These are phyloP conservation scores for Ctena decussata DNA, from an alignment of 2,888 invertebrate species.

Conservation along the genomic window DNA sequence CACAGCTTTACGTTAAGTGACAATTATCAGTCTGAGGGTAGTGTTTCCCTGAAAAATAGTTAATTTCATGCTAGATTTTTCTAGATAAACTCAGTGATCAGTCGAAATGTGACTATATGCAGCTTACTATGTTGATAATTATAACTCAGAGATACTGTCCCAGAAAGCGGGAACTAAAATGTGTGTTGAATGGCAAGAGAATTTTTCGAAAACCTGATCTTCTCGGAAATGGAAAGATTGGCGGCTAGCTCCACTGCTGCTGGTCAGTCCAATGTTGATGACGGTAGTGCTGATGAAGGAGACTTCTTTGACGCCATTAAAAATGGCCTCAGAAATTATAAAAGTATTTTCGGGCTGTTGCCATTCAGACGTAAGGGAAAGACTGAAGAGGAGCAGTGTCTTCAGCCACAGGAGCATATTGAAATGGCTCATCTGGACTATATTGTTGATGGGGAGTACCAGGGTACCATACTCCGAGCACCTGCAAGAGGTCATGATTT, in stretches of 20 bases:
- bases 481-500: conserved; percentile 79
- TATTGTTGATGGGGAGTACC: conserved; percentile 33
- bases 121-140: too few species aligned
- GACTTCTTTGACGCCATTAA: conserved; percentile 77
- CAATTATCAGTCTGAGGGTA: too few species aligned
- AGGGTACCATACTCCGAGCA: conserved; percentile 57
- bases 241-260: conserved; percentile 36
- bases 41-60: too few species aligned
- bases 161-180: not conserved
- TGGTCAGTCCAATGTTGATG: conserved; percentile 21
- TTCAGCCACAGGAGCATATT: conserved; percentile 69
- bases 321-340: conserved; percentile 59
- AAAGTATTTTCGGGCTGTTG: conserved; percentile 61
- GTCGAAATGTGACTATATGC: too few species aligned
- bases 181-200: conserved; percentile 64
- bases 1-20: too few species aligned
- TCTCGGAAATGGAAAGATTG: conserved; percentile 66
- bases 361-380: conserved; percentile 58
- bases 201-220: conserved; percentile 64
- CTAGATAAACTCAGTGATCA: too few species aligned
- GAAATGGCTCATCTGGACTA: conserved; percentile 81
- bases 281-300: conserved; percentile 37
- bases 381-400: conserved; percentile 45
- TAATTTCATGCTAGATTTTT: too few species aligned
- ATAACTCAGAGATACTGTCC: too few species aligned